Evolutionary conservation across 2,888 invertebrate genomes (phyloP).

Genomic region (Drosophila rellima): DNA sequence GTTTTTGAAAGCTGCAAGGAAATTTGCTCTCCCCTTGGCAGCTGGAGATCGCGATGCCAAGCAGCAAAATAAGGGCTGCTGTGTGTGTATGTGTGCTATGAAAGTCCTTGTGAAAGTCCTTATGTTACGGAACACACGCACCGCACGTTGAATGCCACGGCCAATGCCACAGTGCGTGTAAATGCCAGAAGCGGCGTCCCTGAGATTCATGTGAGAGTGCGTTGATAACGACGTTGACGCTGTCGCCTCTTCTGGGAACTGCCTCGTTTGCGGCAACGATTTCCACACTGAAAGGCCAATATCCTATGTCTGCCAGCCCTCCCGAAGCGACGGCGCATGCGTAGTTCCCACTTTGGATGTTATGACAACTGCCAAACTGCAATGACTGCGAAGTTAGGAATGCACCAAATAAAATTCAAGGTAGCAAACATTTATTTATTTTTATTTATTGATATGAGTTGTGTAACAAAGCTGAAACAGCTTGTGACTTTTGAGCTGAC

Average conservation of each 20-base stretch:
- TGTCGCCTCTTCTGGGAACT: neutral
- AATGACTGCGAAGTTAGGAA: conserved; percentile 26
- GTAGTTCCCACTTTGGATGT: conserved; percentile 18
- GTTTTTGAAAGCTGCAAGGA: neutral
- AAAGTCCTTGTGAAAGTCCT: conserved; percentile 17
- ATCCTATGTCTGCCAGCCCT: conserved; percentile 51
- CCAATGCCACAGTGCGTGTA: conserved; percentile 60
- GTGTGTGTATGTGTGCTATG: neutral
- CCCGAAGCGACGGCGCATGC: conserved; percentile 58
- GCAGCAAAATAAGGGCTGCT: conserved; percentile 27
- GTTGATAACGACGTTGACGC: conserved; percentile 5
- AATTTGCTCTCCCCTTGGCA: neutral
- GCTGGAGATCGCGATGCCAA: conserved; percentile 21
- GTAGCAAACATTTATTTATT: neutral
- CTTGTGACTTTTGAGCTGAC: neutral
- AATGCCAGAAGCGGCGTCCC: conserved; percentile 56
- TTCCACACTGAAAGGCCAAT: conserved; percentile 67
- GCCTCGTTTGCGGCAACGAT: conserved; percentile 40
- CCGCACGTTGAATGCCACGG: conserved; percentile 58
- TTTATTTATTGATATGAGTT: neutral
- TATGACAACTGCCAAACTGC: conserved; percentile 32
- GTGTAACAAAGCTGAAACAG: neutral
- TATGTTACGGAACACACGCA: neutral
- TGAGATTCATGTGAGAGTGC: conserved; percentile 7
- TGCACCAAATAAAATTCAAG: neutral